Evolutionary conservation across 2,888 invertebrate genomes (phyloP), one percentile per base, ranked within the genome.

Genomic region (Margaritifera margaritifera): DNA sequence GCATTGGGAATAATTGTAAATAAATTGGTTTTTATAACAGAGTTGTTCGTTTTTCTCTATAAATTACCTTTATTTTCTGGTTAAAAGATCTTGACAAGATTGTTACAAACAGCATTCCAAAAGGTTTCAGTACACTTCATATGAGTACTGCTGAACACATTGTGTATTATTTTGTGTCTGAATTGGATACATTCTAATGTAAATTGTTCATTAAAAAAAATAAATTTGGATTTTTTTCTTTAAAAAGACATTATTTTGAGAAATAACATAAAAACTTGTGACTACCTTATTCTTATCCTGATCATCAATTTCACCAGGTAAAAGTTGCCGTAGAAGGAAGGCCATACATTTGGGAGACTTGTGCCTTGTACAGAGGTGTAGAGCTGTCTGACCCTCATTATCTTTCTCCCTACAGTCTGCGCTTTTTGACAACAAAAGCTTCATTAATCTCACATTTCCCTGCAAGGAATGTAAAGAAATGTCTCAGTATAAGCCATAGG

Each of bases 211-310:
- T 11, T 56, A 2, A 56, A 19, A 56, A 19, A 56, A 22, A 22
- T 56, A 56, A 56, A 22, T 15, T 8, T 15, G 18, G 56, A 22
- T 19, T 0, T 22, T 22, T 56, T 22, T 15, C 24, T 56, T 56
- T 5, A 56, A 22, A 22, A 19, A 24, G 11, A 56, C 19, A 22
- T 56, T 24, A 24, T 24, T 15, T 22, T 4, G 4, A 55, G 24
- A 55, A 20, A 55, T 11, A 42, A 42, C 15, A 42, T 15, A 8
- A 42, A 42, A 6, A 15, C 2, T 42, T 42, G 18, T n/a, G 11
- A 55, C 42, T 73, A 89, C 89, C 84, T 89, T 89, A 74, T 88
- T 88, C 69, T 85, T 87, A 75, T 90, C 89, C 73, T 89, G 90
- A 68, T 88, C 88, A 77, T 90, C 90, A 24, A 90, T 84, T 74